Evolutionary conservation across 2,888 invertebrate genomes (phyloP), one percentile per base, ranked within the genome.

Genomic region (Allophyes oxyacanthae): DNA sequence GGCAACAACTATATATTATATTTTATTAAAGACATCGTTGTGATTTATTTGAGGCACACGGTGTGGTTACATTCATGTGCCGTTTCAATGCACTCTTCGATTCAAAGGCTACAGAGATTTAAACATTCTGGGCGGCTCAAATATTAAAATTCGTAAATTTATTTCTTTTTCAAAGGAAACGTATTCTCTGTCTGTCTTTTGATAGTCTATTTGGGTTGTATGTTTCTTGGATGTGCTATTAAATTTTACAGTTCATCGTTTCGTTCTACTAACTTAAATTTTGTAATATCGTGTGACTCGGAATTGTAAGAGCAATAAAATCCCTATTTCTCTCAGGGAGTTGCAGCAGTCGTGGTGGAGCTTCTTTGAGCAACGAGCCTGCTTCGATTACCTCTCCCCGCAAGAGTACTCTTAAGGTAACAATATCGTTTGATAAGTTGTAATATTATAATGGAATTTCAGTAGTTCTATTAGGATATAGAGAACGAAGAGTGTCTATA

Each of bases 401-500:
- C 46, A 91, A 90, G 59, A 92, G 91, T 75, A 92, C 92, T 7
- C 87, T 93, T 73, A 93, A 93, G 92, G 92, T 93, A 91, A 86
- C 65, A 74, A 79, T 85, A 83, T 88, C 79, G 54, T 75, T 81
- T 76, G 53, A 26, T 48, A 20, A 20, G 6, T 28, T 14, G 38
- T 11, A n/a, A n/a, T n/a, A n/a, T n/a, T n/a, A n/a, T n/a, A n/a
- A n/a, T n/a, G n/a, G n/a, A n/a, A n/a, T 20, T 20, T 4, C 20
- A 20, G 20, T 20, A 4, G 20, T 4, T 20, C 4, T 20, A 20
- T 20, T 20, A n/a, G n/a, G n/a, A n/a, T n/a, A n/a, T n/a, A n/a
- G n/a, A n/a, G n/a, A n/a, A n/a, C n/a, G n/a, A n/a, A n/a, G n/a
- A n/a, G n/a, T n/a, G n/a, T n/a, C 20, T 36, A 14, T 2, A n/a